Base-by-base conservation (phyloP, 2,797 vertebrate genomes). In the Coendou prehensilis region DNA sequence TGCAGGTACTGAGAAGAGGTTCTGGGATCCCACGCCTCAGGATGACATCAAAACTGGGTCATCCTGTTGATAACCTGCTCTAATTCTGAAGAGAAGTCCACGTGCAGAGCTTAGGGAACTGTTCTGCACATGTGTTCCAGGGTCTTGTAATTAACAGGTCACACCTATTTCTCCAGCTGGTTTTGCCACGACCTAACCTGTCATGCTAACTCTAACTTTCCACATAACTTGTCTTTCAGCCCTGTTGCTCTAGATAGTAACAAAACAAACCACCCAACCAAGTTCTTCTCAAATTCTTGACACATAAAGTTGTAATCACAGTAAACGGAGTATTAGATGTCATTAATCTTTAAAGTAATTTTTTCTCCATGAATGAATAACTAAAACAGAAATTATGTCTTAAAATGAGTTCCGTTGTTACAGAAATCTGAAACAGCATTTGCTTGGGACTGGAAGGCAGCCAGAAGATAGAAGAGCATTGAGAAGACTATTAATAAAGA, bases 381-480 rank as follows among this genome's bases (percentile, higher is more conserved):
- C 28, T 54, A 76, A 90, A 88, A 69, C 17, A 50, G 1, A 91
- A 92, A 82, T 78, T 67, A 8, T 73, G n/a, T 41, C 37, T 93
- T 84, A 47, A 96, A 92, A 82, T n/a, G 15, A 89, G 50, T 86
- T 14, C 52, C 3, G 1, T 30, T 81, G 1, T 76, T 75, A 56
- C 52, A 89, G 87, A 94, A 92, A 94, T 47, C 45, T 73, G 26
- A 89, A 94, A 37, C 15, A 86, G n/a, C 57, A 89, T 94, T 69
- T 97, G 17, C 5, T 37, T 76, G 45, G 11, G 23, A 23, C 22
- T 78, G 33, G 64, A 81, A 96, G 41, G 11, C 91, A 75, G 15
- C 14, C 17, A 57, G 63, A 87, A n/a, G 22, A 56, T 30, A 82
- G 52, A 84, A 82, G 20, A 80, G 14, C 33, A 6, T 26, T 89